Conservation (phyloP, 2,113 vertebrate species). For the Anser cygnoides region DNA sequence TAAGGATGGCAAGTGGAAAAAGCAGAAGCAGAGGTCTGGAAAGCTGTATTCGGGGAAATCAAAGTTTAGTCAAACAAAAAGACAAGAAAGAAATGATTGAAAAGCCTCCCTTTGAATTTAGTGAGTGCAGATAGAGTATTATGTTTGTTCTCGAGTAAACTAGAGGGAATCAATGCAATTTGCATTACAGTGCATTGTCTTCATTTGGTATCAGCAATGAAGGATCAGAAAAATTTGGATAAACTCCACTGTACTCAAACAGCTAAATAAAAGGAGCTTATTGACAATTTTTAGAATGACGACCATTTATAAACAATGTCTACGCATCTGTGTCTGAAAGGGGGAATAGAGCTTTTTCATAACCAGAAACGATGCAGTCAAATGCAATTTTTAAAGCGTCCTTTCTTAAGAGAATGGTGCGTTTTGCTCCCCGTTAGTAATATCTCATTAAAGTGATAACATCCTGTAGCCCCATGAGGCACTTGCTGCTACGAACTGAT, state of each 20-base stretch:
- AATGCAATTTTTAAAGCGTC: neutral
- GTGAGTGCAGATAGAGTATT: neutral
- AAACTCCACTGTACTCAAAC: neutral
- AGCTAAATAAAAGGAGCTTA: conserved; percentile 18
- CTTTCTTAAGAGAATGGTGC: neutral
- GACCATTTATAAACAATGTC: neutral
- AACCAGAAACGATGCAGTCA: neutral
- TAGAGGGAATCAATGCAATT: conserved; percentile 39
- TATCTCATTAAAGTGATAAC: neutral
- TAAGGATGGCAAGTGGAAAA: conserved; percentile 10
- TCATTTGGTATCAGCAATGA: conserved; percentile 52
- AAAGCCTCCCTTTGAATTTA: conserved; percentile 5
- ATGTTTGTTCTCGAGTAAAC: conserved; percentile 43
- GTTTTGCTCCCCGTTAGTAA: neutral
- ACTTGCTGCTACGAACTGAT: neutral
- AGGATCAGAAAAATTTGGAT: conserved; percentile 48
- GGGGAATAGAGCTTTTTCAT: conserved; percentile 10
- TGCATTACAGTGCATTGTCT: conserved; percentile 48
- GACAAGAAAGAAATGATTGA: neutral
- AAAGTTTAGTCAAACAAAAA: conserved; percentile 34
- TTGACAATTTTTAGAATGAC: conserved; percentile 22
- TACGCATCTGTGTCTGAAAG: conserved; percentile 16
- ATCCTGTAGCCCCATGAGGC: neutral
- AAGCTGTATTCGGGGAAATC: conserved; percentile 51
- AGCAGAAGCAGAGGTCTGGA: conserved; percentile 37